Evolutionary conservation across 2,113 vertebrate genomes (phyloP), one percentile per base, ranked within the genome.

Genomic region (Pelecanus crispus): DNA sequence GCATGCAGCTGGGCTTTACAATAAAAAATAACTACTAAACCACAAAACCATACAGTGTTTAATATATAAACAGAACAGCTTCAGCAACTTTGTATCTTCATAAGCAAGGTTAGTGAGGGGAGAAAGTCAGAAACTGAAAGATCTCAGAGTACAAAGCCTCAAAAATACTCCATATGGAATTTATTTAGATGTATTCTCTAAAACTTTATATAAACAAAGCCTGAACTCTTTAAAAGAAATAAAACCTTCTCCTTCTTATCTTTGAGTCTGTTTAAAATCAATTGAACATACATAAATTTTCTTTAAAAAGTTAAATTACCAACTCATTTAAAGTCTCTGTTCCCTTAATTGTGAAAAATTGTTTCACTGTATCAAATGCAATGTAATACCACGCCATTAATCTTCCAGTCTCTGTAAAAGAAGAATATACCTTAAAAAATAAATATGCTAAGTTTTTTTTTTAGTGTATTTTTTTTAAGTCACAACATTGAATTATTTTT

Each of bases 371-470:
- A 86, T 99, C 99, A 98, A 99, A 99, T 31, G 99, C 99, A 94
- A 99, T 98, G 88, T 98, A 99, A 97, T 99, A 99, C 92, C 99
- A 98, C 0, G 99, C 99, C 99, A 99, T 99, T 94, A 99, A 97
- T 97, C 98, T 98, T 96, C 99, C 99, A 24, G 98, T 98, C 84
- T 99, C 99, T 99, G 97, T 79, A 47, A 83, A 86, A 90, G 91
- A 97, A 97, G 38, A 96, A 71, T 18, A 83, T 47, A 68, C 7
- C 13, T 87, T 84, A 49, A 81, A 90, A 77, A 89, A 50, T 17
- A 65, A 38, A 70, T 18, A 81, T 2, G 7, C 6, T 19, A 84
- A 38, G 22, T 81, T 22, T 50, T 63, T 80, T 90, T 90, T 86
- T 81, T 36, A 71, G 14, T 20, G 13, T 13, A 3, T 17, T 29